phyloP scores from a whole-genome alignment of 2,113 vertebrate species.

The Pterocles gutturalis region DNA sequence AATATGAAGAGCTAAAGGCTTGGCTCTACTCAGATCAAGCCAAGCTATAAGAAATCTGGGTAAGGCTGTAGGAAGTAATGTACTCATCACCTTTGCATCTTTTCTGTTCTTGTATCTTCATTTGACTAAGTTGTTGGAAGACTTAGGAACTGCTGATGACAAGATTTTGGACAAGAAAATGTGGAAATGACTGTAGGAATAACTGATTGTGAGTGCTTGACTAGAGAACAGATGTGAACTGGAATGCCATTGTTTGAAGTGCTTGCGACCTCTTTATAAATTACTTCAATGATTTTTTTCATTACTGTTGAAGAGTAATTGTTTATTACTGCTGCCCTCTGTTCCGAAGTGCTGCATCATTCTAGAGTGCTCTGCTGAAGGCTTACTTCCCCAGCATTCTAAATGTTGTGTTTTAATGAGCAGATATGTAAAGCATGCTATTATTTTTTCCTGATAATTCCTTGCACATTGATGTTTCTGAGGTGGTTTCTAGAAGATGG shows the following conservation, averaged over 20 bases:
- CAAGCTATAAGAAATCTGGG: neutral
- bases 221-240: neutral
- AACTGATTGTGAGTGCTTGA: neutral
- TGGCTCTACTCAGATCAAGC: neutral
- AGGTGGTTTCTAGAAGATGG: neutral
- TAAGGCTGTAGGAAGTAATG: neutral
- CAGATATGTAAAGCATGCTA: neutral
- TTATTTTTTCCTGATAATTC: neutral
- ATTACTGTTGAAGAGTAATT: neutral
- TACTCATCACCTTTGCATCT: neutral
- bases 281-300: neutral
- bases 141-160: neutral
- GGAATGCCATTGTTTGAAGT: neutral
- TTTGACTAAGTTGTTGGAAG: neutral
- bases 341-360: neutral
- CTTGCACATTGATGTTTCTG: neutral
- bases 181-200: neutral
- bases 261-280: neutral
- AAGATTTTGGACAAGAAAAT: neutral
- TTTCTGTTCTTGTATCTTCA: neutral
- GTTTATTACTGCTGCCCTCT: neutral
- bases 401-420: neutral
- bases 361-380: neutral
- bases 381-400: neutral
- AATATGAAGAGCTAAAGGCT: neutral